Conservation (phyloP, 2,113 vertebrate genomes). For the Laticauda colubrina region DNA sequence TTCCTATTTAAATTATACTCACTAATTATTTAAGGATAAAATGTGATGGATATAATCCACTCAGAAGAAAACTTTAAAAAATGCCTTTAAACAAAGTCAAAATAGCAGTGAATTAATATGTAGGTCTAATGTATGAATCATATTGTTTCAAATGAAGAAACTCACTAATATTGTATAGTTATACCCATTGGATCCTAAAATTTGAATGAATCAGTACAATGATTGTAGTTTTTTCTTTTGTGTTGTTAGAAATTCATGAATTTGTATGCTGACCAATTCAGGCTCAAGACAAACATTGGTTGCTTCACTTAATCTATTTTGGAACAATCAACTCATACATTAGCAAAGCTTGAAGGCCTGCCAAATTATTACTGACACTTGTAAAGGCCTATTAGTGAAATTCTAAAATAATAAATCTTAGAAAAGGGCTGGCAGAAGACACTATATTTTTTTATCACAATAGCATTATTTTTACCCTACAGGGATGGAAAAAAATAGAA, state of each 20-base stretch:
- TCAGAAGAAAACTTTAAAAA: background rate
- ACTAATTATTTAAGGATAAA: slow-evolving; percentile 53
- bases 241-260: background rate
- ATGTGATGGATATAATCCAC: slow-evolving; percentile 7
- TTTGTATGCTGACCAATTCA: background rate
- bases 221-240: background rate
- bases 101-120: background rate
- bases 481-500: background rate
- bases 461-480: background rate
- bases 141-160: background rate
- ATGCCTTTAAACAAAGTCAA: slow-evolving; percentile 18
- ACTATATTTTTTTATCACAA: background rate
- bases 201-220: background rate
- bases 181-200: background rate
- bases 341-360: background rate
- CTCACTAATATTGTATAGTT: background rate
- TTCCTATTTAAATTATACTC: slow-evolving; percentile 51
- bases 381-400: background rate
- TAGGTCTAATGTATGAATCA: background rate
- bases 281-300: background rate
- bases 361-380: background rate
- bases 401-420: background rate
- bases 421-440: background rate
- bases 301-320: background rate
- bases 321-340: background rate